Evolutionary conservation across 2,113 vertebrate genomes (phyloP).

Genomic region (Zosterops lateralis): DNA sequence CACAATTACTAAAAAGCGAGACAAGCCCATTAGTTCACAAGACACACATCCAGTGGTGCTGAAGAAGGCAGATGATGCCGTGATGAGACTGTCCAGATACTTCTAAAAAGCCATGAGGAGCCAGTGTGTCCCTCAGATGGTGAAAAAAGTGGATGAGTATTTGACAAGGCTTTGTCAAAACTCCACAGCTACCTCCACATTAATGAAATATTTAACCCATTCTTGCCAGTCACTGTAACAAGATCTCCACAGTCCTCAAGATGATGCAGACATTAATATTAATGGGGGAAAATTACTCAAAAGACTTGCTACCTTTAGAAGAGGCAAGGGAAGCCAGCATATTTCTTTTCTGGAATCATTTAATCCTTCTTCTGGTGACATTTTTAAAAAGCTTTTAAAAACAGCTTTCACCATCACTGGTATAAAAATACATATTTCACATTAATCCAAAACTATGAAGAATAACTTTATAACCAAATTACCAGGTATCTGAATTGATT

Average conservation of each 20-base stretch:
- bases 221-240: neutral
- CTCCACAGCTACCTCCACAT: neutral
- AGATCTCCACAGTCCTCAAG: neutral
- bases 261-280: neutral
- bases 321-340: neutral
- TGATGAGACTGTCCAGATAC: neutral
- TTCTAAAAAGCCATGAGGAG: neutral
- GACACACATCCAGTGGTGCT: neutral
- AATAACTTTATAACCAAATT: neutral
- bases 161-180: neutral
- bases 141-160: neutral
- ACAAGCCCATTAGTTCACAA: neutral
- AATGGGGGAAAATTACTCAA: neutral
- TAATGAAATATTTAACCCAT: neutral
- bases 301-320: neutral
- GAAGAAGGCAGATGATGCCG: neutral
- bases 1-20: neutral
- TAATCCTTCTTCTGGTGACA: neutral
- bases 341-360: neutral
- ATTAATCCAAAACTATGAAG: neutral
- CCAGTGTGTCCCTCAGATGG: neutral
- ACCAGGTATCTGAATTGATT: neutral
- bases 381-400: neutral
- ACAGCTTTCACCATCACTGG: neutral
- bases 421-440: neutral